phyloP scores from a whole-genome alignment of 2,888 invertebrate species.

The Plemyria rubiginata region DNA sequence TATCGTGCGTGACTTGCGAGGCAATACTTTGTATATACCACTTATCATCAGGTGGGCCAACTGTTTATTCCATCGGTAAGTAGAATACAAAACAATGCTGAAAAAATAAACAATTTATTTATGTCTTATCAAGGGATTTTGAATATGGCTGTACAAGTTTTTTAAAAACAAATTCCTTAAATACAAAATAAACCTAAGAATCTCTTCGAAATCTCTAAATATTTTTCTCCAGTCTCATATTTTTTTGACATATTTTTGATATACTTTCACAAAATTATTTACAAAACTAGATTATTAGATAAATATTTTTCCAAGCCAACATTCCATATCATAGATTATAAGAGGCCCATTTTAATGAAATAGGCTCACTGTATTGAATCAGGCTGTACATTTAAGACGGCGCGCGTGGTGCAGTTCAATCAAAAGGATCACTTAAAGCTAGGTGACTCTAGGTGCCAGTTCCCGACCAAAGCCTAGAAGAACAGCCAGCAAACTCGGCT shows the following conservation, averaged over 20 bases:
- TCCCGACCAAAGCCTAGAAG: too few relatives aligned
- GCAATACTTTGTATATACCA: too few relatives aligned
- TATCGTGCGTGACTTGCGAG: too few relatives aligned
- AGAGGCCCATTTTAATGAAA: constrained; percentile 1
- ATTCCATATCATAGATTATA: constrained; percentile 13
- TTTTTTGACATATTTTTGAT: constrained; percentile 27
- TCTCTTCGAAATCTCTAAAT: constrained; percentile 18
- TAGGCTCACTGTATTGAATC: neutral
- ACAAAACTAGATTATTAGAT: constrained; percentile 18
- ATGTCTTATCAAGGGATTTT: neutral
- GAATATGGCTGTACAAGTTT: neutral
- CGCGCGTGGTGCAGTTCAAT: too few relatives aligned
- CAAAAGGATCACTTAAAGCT: too few relatives aligned
- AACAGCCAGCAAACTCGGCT: too few relatives aligned
- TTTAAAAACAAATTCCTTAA: neutral
- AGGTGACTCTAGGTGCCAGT: too few relatives aligned
- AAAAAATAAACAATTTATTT: neutral
- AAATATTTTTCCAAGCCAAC: constrained; percentile 12
- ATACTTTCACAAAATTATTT: constrained; percentile 22
- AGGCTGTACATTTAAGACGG: too few relatives aligned
- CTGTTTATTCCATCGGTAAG: neutral
- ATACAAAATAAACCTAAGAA: constrained; percentile 1
- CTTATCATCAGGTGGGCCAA: too few relatives aligned
- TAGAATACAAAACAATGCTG: too few relatives aligned
- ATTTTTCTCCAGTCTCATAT: constrained; percentile 20